Evolutionary conservation across 2,888 invertebrate genomes (phyloP).

Genomic region (Cataglyphis altisquamis): DNA sequence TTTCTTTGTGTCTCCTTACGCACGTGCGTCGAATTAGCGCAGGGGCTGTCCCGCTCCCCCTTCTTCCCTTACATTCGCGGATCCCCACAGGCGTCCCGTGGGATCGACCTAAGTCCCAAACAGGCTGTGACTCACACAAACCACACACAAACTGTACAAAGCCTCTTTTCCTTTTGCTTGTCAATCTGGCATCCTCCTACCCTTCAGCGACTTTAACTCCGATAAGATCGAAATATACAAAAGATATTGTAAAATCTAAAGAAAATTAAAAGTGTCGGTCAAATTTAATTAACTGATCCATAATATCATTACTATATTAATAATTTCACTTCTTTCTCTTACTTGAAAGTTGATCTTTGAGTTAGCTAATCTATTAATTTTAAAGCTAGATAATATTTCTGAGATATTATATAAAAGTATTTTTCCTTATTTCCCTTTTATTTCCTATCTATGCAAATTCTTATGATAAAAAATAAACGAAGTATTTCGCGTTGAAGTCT

Average conservation of each 20-base stretch:
- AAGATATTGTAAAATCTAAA: not conserved
- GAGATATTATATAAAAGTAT: not conserved
- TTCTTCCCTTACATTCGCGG: constrained; percentile 9
- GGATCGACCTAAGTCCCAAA: constrained; percentile 66
- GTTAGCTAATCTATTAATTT: too few relatives aligned
- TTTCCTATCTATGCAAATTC: not conserved
- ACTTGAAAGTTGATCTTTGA: too few relatives aligned
- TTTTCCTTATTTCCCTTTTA: not conserved
- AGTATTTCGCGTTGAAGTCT: not conserved
- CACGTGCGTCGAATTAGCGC: constrained; percentile 77
- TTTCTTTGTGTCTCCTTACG: constrained; percentile 61
- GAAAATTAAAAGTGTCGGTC: too few relatives aligned
- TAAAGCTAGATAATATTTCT: too few relatives aligned
- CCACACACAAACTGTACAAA: constrained; percentile 42
- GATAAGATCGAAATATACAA: constrained; percentile 3
- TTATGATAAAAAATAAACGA: not conserved
- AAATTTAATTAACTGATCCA: too few relatives aligned
- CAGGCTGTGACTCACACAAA: constrained; percentile 69
- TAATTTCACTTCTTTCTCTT: too few relatives aligned
- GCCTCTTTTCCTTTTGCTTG: constrained; percentile 15
- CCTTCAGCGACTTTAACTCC: constrained; percentile 16
- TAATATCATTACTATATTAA: too few relatives aligned
- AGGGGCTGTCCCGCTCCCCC: constrained; percentile 46
- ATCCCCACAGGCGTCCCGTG: constrained; percentile 63
- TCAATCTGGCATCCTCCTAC: constrained; percentile 15